phyloP scores from a whole-genome alignment of 1,140 invertebrate species.

The Euglossa dilemma region DNA sequence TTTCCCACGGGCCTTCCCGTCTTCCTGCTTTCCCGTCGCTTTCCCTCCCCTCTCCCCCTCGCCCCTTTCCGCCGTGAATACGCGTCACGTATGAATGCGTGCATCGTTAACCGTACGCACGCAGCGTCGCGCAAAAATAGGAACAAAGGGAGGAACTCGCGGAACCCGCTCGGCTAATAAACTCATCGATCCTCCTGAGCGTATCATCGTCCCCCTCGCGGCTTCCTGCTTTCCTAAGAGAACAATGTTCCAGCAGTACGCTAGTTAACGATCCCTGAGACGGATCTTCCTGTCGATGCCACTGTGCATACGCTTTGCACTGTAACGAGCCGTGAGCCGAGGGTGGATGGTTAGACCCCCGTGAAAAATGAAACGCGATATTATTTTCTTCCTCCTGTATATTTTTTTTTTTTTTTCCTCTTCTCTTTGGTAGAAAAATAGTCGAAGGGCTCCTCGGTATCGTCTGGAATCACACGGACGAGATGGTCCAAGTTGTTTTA shows the following conservation, averaged over 20 bases:
- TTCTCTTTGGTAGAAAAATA: background rate
- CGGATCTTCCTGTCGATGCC: conserved; percentile 3
- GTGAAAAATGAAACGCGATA: background rate
- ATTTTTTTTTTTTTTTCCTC: background rate
- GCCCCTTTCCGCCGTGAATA: background rate
- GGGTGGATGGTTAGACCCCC: background rate
- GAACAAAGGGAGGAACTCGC: conserved; percentile 27
- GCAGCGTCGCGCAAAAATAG: conserved; percentile 42
- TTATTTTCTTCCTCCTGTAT: background rate
- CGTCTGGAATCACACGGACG: too few species aligned
- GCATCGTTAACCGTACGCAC: conserved; percentile 42
- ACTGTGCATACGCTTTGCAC: background rate
- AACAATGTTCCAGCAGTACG: background rate
- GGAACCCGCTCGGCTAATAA: conserved; percentile 31
- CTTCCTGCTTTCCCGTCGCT: background rate
- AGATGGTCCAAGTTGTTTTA: too few species aligned
- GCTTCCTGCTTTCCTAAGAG: too few species aligned
- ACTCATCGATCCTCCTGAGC: conserved; percentile 29
- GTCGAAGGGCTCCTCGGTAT: too few species aligned
- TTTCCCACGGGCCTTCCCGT: conserved; percentile 17
- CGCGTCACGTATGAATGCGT: conserved; percentile 45
- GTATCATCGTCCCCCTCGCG: background rate
- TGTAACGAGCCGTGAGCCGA: background rate
- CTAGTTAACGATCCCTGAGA: background rate
- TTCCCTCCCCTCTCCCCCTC: background rate